Evolutionary conservation across 2,797 vertebrate species (phyloP).

Genomic region (Onychomys arenicola): DNA sequence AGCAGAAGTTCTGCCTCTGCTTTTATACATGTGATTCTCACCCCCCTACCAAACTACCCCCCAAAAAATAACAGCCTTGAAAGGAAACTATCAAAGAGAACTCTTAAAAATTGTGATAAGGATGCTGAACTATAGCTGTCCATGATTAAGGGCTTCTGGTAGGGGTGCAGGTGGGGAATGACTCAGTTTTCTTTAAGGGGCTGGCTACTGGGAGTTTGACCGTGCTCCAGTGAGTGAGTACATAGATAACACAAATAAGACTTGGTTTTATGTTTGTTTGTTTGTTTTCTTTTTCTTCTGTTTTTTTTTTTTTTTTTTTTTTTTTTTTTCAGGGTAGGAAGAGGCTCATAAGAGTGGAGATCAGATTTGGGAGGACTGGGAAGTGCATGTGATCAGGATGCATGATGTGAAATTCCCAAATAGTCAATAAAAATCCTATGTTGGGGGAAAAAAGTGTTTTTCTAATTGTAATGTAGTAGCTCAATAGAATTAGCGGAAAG

Average conservation of each 20-base stretch:
- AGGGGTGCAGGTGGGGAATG: neutral
- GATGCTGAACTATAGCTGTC: neutral
- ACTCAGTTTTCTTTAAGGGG: neutral
- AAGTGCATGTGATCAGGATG: neutral
- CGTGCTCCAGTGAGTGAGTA: neutral
- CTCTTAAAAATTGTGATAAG: neutral
- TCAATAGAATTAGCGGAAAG: neutral
- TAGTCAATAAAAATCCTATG: neutral
- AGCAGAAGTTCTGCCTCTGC: neutral
- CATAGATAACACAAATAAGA: neutral
- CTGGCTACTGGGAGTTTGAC: neutral
- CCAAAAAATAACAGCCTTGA: neutral
- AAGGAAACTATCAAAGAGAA: neutral
- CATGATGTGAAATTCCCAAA: neutral
- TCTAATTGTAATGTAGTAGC: neutral
- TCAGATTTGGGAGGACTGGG: neutral
- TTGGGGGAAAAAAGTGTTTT: neutral
- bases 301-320: neutral
- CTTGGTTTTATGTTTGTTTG: neutral
- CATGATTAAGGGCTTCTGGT: neutral
- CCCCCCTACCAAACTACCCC: rapidly evolving
- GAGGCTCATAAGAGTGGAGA: neutral
- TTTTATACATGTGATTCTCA: neutral
- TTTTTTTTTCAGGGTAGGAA: neutral
- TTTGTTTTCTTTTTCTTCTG: too few relatives aligned